phyloP scores from a whole-genome alignment of 2,113 vertebrate species.

The Cyprinodon brontotheroides region DNA sequence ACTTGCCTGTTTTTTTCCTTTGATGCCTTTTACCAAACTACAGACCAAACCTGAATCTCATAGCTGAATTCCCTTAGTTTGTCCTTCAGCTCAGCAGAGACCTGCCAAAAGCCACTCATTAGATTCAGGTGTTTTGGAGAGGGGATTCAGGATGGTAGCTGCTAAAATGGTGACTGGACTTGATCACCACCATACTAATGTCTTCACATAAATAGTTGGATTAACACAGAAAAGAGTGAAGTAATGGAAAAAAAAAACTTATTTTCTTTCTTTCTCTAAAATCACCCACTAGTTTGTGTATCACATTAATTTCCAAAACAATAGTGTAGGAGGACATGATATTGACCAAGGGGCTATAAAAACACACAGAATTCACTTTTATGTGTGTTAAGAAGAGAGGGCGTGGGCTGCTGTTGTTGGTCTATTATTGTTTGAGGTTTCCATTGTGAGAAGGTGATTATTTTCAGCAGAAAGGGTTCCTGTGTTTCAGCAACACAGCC shows the following conservation, averaged over 20 bases:
- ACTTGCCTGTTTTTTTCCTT: no score
- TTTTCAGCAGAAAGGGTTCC: slow-evolving; percentile 48
- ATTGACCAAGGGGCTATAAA: slow-evolving; percentile 5
- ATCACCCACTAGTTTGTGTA: not conserved
- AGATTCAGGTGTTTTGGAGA: no score
- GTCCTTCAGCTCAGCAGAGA: no score
- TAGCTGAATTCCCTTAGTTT: no score
- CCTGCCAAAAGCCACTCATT: no score
- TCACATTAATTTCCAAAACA: not conserved
- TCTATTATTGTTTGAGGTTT: slow-evolving; percentile 25
- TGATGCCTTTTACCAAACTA: no score
- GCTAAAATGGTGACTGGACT: no score
- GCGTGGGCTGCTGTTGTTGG: not conserved
- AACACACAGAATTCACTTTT: slow-evolving; percentile 26
- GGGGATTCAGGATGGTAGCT: no score
- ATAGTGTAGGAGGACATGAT: not conserved
- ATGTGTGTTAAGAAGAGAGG: not conserved
- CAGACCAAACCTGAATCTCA: no score
- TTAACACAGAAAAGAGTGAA: not conserved
- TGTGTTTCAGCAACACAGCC: slow-evolving; percentile 47
- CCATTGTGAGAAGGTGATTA: slow-evolving; percentile 33
- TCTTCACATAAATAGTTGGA: not conserved
- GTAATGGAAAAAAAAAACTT: not conserved
- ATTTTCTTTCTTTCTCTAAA: not conserved
- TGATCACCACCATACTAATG: not conserved